A percentile compares a stretch with the other conserved stretches of the same genome.
These are phyloP conservation scores for Dolomedes plantarius DNA, from an alignment of 2,888 invertebrate genomes.

Conservation along the genomic window DNA sequence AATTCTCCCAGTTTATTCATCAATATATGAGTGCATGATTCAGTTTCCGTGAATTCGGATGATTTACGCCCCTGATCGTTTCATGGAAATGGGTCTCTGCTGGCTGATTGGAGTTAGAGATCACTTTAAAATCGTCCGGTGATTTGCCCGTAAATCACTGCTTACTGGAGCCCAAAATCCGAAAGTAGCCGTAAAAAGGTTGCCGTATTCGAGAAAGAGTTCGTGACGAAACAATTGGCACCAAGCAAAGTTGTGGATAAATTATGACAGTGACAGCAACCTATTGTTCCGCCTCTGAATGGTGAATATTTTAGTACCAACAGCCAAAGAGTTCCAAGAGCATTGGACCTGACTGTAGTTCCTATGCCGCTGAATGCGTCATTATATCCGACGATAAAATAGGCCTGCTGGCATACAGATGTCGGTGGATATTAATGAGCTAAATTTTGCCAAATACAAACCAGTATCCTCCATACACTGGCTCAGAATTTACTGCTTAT, in stretches of 20 bases:
- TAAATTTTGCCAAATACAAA: neutral
- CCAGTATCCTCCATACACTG: too few species aligned
- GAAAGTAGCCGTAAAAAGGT: slow-evolving; percentile 42
- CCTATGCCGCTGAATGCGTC: slow-evolving; percentile 49
- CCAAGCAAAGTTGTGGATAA: slow-evolving; percentile 37
- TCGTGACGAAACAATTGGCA: slow-evolving; percentile 66
- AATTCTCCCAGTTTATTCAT: neutral
- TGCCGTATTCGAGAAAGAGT: slow-evolving; percentile 23
- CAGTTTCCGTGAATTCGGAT: neutral
- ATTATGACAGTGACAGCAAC: slow-evolving; percentile 35
- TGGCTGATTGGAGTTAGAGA: neutral
- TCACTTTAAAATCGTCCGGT: neutral
- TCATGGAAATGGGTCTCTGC: too few species aligned
- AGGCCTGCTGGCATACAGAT: slow-evolving; percentile 32
- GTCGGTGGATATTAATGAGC: slow-evolving; percentile 45
- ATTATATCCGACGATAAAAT: slow-evolving; percentile 45
- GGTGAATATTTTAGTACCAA: slow-evolving; percentile 63
- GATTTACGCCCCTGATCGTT: neutral
- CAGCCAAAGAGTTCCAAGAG: slow-evolving; percentile 29
- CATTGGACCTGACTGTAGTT: slow-evolving; percentile 26
- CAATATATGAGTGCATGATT: neutral
- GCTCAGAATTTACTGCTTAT: too few species aligned
- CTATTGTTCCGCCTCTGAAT: slow-evolving; percentile 60
- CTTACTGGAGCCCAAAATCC: slow-evolving; percentile 54
- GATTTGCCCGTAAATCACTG: slow-evolving; percentile 28